Base-by-base conservation (phyloP, 1,140 invertebrate genomes). In the Heterodera carotae region DNA sequence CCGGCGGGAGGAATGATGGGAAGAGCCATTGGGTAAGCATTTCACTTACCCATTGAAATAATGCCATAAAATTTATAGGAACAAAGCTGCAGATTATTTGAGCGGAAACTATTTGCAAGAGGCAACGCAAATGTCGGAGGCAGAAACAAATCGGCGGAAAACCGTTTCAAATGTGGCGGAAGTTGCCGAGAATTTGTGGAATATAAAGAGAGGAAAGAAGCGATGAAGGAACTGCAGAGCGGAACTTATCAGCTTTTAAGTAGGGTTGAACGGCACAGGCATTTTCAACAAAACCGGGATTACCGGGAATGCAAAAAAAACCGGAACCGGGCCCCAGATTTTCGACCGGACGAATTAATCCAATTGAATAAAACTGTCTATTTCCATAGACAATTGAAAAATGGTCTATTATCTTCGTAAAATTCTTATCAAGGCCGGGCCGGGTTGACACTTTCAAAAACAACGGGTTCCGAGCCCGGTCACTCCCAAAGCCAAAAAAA, bases 51-150 rank as follows among this genome's bases (percentile, higher is more conserved):
- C 7, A 66, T 31, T 66, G 8, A 3, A 29, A 66, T 27, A 66
- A 66, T 29, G 10, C 8, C 33, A 31, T 27, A 5, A 66, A 62
- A 31, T 15, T 66, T 66, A 5, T 22, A 74, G 71, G 18, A 74
- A 74, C 59, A 59, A 62, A 39, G 71, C 71, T 22, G 71, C 71
- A 25, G 71, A 74, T 60, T 74, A 74, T 60, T 29, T 74, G 27
- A 74, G 59, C 27, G 56, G 36, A 43, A 73, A 73, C 36, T 62
- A 74, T 64, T 34, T 74, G 59, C 71, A 60, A 56, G 34, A 74
- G 27, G 12, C 34, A 36, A 22, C 18, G 18, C 39, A 7, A 43
- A 43, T 12, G 18, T 53, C 48, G 12, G 48, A 53, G 18, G 48
- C 5, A 4, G 56, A 74, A 53, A 15, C 60, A 25, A 53, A 34